Conservation (phyloP, 92 coral and sea anemone genomes). For the Porites cylindrica region DNA sequence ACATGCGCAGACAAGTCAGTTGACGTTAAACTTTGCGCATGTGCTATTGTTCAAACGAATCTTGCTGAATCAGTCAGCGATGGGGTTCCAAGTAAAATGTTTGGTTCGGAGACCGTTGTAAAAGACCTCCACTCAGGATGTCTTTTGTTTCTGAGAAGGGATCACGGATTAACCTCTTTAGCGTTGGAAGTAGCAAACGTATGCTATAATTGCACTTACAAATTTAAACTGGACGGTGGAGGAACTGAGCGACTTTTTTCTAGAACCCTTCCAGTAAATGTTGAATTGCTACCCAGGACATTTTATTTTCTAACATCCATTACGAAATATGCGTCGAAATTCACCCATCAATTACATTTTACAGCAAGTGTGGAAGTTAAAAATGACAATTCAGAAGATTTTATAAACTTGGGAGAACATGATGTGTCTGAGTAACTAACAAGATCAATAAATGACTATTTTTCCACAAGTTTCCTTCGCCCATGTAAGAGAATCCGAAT, state of each 20-base stretch:
- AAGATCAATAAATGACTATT: no score
- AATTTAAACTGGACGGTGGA: neutral
- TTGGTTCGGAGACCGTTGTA: conserved; percentile 22
- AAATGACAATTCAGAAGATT: neutral
- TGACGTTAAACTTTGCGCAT: conserved; percentile 84
- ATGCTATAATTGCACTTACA: conserved; percentile 16
- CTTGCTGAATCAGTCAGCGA: neutral
- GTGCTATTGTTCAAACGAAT: conserved; percentile 42
- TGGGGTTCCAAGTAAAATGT: neutral
- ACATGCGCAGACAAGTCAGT: conserved; percentile 85
- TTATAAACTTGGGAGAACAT: conserved; percentile 6
- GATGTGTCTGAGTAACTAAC: neutral
- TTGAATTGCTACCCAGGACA: conserved; percentile 6
- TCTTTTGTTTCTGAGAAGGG: neutral
- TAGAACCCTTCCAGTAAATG: neutral
- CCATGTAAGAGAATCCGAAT: no score
- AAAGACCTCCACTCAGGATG: conserved; percentile 26
- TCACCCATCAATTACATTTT: neutral
- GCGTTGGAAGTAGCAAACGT: conserved; percentile 33
- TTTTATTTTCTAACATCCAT: conserved; percentile 25
- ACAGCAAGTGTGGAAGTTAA: neutral
- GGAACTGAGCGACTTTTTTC: conserved; percentile 1
- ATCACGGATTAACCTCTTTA: neutral
- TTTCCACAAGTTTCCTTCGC: no score
- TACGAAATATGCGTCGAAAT: neutral